These are phyloP conservation scores for Zoanthus solanderi DNA, from an alignment of 92 coral and sea anemone genomes.

Conservation along the genomic window DNA sequence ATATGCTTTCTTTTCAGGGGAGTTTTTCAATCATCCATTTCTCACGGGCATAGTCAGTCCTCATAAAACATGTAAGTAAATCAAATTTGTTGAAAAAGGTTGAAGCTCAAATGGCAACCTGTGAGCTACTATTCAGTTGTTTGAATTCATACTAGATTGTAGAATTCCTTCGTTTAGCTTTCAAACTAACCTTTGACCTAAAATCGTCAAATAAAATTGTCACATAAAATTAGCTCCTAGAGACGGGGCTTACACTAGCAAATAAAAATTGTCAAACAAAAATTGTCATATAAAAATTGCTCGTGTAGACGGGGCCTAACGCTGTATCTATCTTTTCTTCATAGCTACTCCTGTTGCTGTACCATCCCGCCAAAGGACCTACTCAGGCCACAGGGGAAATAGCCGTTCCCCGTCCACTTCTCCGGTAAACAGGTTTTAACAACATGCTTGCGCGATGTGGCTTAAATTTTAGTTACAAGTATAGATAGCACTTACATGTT, in stretches of 20 bases:
- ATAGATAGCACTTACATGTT: no score
- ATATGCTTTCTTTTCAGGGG: slow-evolving; percentile 62
- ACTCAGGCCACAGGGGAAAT: slow-evolving; percentile 63
- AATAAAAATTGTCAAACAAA: no score
- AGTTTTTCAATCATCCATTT: slow-evolving; percentile 92
- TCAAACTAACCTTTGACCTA: background rate
- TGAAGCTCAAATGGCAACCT: background rate
- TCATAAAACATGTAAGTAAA: slow-evolving; percentile 83
- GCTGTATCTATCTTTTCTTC: slow-evolving; percentile 19
- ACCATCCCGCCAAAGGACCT: slow-evolving; percentile 70
- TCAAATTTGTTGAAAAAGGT: background rate
- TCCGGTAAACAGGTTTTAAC: slow-evolving; percentile 67
- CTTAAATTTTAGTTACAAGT: no score
- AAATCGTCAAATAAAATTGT: no score
- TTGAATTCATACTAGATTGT: background rate
- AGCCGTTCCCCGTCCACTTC: slow-evolving; percentile 81
- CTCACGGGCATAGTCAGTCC: slow-evolving; percentile 79
- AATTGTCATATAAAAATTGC: no score
- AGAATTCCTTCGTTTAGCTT: background rate
- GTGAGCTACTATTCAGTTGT: background rate
- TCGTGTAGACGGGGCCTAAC: background rate
- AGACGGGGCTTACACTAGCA: background rate
- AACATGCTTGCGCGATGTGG: background rate
- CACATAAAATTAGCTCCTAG: background rate
- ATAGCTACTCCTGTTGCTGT: slow-evolving; percentile 92